A percentile compares a stretch with the other conserved stretches of the same genome.
Evolutionary conservation across 2,113 vertebrate genomes (phyloP).

Genomic region (Rhea americana): DNA sequence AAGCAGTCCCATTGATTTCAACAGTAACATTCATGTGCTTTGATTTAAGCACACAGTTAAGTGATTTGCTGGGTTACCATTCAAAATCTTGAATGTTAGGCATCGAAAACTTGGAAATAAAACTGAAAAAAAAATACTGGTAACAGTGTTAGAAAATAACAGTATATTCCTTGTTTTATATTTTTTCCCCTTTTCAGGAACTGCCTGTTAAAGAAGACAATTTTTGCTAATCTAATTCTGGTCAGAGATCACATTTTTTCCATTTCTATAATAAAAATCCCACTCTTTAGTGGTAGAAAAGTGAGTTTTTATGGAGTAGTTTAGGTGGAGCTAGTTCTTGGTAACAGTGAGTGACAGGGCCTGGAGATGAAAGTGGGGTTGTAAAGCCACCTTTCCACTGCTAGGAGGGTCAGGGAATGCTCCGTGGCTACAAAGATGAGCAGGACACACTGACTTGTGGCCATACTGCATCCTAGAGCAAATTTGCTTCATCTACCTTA

Average conservation of each 20-base stretch:
- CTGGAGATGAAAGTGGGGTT: not conserved
- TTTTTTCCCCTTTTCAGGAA: not conserved
- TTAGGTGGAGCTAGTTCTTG: not conserved
- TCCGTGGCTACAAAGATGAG: not conserved
- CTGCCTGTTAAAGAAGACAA: not conserved
- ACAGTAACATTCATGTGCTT: not conserved
- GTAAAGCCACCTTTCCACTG: not conserved
- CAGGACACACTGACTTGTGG: not conserved
- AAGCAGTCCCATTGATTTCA: not conserved
- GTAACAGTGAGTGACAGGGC: not conserved
- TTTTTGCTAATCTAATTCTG: not conserved
- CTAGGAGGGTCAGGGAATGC: fast-evolving
- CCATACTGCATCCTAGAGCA: not conserved
- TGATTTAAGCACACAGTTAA: not conserved
- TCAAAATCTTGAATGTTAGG: not conserved
- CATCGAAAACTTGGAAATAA: not conserved
- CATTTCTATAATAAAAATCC: not conserved
- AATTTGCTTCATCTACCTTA: not conserved
- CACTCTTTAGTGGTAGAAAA: not conserved
- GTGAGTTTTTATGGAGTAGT: fast-evolving
- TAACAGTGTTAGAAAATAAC: not conserved
- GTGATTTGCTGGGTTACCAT: not conserved
- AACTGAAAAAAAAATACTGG: fast-evolving
- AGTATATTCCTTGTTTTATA: not conserved
- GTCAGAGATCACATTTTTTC: not conserved